Conservation (phyloP, 1,140 invertebrate species). For the Drosophila sturtevanti region DNA sequence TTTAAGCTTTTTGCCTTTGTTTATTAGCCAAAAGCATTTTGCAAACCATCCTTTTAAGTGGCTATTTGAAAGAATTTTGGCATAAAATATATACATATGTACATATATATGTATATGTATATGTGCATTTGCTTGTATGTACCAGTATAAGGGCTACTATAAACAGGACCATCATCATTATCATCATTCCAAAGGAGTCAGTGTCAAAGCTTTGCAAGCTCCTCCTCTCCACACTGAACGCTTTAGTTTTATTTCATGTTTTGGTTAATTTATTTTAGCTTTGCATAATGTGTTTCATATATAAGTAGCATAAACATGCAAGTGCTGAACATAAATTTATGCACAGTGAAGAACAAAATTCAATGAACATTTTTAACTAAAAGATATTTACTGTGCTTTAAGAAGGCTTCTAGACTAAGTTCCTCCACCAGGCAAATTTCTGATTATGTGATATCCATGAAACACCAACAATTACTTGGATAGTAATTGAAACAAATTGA, state of each 20-base stretch:
- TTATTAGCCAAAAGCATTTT: constrained; percentile 67
- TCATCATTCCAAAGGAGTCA: not conserved
- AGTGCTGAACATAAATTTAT: not conserved
- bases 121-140: no score
- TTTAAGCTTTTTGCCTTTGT: constrained; percentile 63
- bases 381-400: no score
- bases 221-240: constrained; percentile 7
- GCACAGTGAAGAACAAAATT: not conserved
- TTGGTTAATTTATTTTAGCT: constrained; percentile 67
- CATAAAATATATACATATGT: constrained; percentile 22
- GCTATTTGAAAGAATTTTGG: constrained; percentile 71
- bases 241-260: constrained; percentile 52
- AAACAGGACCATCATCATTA: not conserved
- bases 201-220: not conserved
- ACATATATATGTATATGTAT: no score
- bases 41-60: constrained; percentile 66
- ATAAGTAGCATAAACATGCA: constrained; percentile 23
- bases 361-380: not conserved
- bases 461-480: no score
- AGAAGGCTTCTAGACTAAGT: no score
- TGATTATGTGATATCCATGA: no score
- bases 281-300: constrained; percentile 49
- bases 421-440: no score
- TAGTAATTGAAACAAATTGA: no score
- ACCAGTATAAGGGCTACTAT: no score